Conservation (phyloP, 53 echinoderm and acorn worm species). For the Echinarachnius parma region DNA sequence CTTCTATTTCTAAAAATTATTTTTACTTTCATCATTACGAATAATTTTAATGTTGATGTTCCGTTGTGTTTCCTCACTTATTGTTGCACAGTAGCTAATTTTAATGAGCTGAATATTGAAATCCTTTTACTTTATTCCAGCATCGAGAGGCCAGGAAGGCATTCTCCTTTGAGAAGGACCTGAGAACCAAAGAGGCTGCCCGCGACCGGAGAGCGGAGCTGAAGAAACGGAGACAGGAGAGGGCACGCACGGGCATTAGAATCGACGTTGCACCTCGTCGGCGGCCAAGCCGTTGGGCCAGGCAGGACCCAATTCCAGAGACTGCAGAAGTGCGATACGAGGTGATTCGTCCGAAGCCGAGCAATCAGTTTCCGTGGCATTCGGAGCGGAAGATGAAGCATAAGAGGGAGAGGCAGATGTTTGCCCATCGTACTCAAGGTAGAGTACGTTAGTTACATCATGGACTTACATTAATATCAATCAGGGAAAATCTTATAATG, state of each 20-base stretch:
- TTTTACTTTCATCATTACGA: too few relatives aligned
- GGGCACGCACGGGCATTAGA: slow-evolving; percentile 22
- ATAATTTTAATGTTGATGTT: too few relatives aligned
- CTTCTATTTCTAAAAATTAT: too few relatives aligned
- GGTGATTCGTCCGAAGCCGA: slow-evolving; percentile 3
- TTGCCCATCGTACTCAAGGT: too few relatives aligned
- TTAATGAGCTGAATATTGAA: too few relatives aligned
- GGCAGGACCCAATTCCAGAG: background rate
- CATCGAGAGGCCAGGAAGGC: slow-evolving; percentile 1
- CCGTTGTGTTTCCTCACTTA: too few relatives aligned
- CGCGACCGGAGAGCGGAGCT: slow-evolving; percentile 14
- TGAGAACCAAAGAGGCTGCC: background rate
- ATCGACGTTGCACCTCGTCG: background rate
- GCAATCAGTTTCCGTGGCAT: background rate
- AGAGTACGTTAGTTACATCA: too few relatives aligned
- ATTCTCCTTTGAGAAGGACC: slow-evolving; percentile 2
- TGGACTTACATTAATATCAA: too few relatives aligned
- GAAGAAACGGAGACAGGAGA: slow-evolving; percentile 10
- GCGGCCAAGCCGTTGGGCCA: background rate
- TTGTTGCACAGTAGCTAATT: too few relatives aligned
- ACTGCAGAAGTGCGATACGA: slow-evolving; percentile 11
- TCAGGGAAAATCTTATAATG: too few relatives aligned
- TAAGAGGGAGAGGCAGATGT: too few relatives aligned
- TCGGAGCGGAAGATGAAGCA: background rate
- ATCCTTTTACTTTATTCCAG: too few relatives aligned